phyloP scores from a whole-genome alignment of 2,888 invertebrate genomes.

The Oligia latruncula region DNA sequence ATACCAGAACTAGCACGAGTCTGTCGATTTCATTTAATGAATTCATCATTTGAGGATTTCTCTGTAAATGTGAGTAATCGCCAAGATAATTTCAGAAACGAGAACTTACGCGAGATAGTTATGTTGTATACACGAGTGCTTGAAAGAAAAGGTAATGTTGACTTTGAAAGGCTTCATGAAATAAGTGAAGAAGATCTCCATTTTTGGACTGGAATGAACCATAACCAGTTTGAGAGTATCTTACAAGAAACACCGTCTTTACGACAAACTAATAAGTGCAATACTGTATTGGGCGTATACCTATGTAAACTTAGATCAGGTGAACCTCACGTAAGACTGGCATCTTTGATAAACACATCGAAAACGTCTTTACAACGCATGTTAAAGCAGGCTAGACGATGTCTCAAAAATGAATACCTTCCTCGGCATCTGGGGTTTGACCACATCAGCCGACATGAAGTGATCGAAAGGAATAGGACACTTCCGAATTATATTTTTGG shows the following conservation, averaged over 20 bases:
- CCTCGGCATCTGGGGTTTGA: too few relatives aligned
- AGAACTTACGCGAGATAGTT: slow-evolving; percentile 25
- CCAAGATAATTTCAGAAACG: slow-evolving; percentile 30
- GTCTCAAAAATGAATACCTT: slow-evolving; percentile 12
- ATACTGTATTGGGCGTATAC: slow-evolving; percentile 21
- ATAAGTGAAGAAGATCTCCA: slow-evolving; percentile 23
- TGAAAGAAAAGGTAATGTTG: slow-evolving; percentile 4
- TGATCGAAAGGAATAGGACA: background rate
- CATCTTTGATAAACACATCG: slow-evolving; percentile 16
- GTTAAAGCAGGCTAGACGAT: slow-evolving; percentile 25
- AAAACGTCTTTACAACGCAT: slow-evolving; percentile 26
- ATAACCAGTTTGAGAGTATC: slow-evolving; percentile 23
- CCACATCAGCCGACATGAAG: too few relatives aligned
- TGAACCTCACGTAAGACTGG: slow-evolving; percentile 16
- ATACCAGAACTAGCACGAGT: slow-evolving; percentile 22
- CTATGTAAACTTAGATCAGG: slow-evolving; percentile 24
- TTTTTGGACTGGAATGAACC: slow-evolving; percentile 21
- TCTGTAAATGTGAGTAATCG: slow-evolving; percentile 29
- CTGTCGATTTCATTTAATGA: slow-evolving; percentile 12
- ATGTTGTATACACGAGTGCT: slow-evolving; percentile 13
- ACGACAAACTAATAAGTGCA: slow-evolving; percentile 28
- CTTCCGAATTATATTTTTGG: slow-evolving; percentile 33
- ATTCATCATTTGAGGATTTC: slow-evolving; percentile 15
- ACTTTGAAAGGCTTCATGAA: slow-evolving; percentile 18
- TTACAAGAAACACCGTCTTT: slow-evolving; percentile 22